phyloP scores from a whole-genome alignment of 2,113 vertebrate species.

The Menidia beryllina region DNA sequence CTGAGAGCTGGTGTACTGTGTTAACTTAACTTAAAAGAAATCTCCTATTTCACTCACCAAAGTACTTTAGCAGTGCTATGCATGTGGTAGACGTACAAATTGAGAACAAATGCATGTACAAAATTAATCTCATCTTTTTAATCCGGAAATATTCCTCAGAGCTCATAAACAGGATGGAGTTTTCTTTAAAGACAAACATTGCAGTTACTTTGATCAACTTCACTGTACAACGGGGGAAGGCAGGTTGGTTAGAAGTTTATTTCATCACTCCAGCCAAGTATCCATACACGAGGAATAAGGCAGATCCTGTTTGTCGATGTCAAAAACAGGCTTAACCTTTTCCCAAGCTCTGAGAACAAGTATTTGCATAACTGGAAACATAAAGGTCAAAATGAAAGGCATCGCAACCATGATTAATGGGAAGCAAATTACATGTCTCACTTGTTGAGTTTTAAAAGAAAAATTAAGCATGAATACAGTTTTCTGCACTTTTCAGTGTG shows the following conservation, averaged over 20 bases:
- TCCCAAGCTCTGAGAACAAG: constrained; percentile 59
- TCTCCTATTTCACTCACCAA: background rate
- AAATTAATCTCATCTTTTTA: background rate
- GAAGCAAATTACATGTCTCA: constrained; percentile 38
- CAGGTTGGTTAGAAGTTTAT: constrained; percentile 63
- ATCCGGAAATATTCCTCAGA: background rate
- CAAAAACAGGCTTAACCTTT: constrained; percentile 68
- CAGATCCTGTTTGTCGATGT: constrained; percentile 67
- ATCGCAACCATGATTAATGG: constrained; percentile 36
- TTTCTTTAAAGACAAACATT: constrained; percentile 40
- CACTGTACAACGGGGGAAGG: constrained; percentile 59
- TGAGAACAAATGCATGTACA: background rate
- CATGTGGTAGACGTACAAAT: background rate
- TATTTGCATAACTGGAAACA: constrained; percentile 60
- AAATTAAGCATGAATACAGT: constrained; percentile 34
- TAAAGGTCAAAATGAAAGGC: constrained; percentile 58
- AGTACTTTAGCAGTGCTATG: background rate
- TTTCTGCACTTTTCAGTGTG: constrained; percentile 26
- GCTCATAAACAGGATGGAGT: constrained; percentile 4
- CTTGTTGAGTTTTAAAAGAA: constrained; percentile 27
- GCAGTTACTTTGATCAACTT: constrained; percentile 51
- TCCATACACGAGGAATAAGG: constrained; percentile 68
- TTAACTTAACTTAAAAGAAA: background rate
- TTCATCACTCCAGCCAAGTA: constrained; percentile 73
- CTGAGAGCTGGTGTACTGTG: background rate